Evolutionary conservation across 53 echinoderm and acorn worm species (phyloP).

Genomic region (Temnopleurus reevesii): DNA sequence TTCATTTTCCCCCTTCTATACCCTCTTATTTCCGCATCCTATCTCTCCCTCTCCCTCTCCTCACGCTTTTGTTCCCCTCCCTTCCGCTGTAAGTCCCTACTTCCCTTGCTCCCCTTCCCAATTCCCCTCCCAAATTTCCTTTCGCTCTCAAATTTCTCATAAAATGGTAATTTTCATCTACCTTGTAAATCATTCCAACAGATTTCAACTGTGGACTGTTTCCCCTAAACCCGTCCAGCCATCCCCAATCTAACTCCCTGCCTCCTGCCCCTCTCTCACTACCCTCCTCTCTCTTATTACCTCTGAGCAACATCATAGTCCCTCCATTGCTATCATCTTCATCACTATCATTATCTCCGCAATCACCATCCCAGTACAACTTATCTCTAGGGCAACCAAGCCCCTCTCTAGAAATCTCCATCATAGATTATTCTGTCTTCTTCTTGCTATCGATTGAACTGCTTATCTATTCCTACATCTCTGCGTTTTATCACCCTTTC

Average conservation of each 20-base stretch:
- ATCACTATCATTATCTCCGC: neutral
- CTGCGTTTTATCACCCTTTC: conserved; percentile 22
- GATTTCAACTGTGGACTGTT: neutral
- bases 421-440: neutral
- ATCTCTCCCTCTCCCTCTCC: neutral
- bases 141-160: neutral
- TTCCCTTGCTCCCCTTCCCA: neutral
- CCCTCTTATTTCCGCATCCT: neutral
- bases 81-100: neutral
- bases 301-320: neutral
- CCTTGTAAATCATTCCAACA: neutral
- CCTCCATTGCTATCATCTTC: neutral
- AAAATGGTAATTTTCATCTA: neutral
- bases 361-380: neutral
- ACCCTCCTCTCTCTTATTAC: no score
- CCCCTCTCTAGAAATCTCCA: neutral
- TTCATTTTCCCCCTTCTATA: neutral
- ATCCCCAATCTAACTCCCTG: neutral
- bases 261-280: neutral
- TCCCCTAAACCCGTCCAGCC: neutral
- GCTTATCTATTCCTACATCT: neutral
- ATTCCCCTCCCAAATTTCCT: neutral
- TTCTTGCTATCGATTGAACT: conserved; percentile 5
- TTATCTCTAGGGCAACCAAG: neutral
- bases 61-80: no score